Base-by-base conservation (phyloP, 2,888 invertebrate genomes). In the Subacronicta megacephala region DNA sequence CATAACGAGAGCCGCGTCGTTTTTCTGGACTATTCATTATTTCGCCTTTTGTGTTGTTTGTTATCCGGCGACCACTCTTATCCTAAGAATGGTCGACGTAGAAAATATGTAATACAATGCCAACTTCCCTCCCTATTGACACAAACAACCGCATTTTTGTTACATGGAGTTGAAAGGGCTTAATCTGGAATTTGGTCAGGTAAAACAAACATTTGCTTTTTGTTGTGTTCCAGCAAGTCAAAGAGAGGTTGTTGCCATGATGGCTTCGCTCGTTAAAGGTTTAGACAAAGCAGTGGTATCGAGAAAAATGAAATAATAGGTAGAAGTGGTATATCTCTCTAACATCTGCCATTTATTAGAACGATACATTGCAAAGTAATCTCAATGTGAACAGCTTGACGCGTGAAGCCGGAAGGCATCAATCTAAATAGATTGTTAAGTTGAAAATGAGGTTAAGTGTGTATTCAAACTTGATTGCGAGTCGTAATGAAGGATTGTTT, bases 11-110 rank as follows among this genome's bases (percentile, higher is more conserved):
- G 82, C 81, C 82, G 84, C 85, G 81, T 82, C 86, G 89, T 92
- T 93, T 93, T 93, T 92, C 90, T 90, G 84, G 88, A 87, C 89
- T 87, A 89, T 93, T 93, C 92, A 91, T 93, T 93, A 93, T 93
- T 90, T 90, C 82, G 81, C 86, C 89, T 87, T 90, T 90, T 90
- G 87, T 90, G 85, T 87, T 88, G 85, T 90, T 88, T 89, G 89
- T 88, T 88, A 89, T 89, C 85, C 83, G 73, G 69, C 80, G 76
- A 77, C 83, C 82, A 84, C 84, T 88, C 84, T 77, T 82, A 78
- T 84, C 82, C 83, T 82, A 83, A 88, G 88, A 86, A 85, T 79
- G 82, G 84, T 71, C 56, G 78, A 75, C 77, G 78, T 80, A 78
- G 80, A 82, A 81, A 84, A 87, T 85, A 86, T 86, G 82, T 84